phyloP scores from a whole-genome alignment of 1,140 invertebrate species.

The Himalopsyche phryganea region DNA sequence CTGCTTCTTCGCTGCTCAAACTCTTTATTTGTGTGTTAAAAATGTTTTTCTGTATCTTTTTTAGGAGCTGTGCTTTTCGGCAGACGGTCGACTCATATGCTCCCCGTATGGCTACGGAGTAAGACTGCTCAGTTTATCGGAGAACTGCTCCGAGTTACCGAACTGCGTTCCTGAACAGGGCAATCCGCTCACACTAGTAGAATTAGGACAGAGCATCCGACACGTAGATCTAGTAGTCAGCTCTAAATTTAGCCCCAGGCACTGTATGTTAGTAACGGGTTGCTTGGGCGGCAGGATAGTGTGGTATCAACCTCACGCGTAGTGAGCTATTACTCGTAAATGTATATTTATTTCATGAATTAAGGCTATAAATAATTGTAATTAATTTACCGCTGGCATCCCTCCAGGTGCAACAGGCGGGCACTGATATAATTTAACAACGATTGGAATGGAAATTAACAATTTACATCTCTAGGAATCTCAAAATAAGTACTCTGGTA shows the following conservation, averaged over 20 bases:
- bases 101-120: constrained; percentile 86
- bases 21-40: too few relatives aligned
- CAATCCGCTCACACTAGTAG: constrained; percentile 48
- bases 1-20: too few relatives aligned
- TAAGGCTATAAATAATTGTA: too few relatives aligned
- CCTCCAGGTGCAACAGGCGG: too few relatives aligned
- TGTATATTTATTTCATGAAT: too few relatives aligned
- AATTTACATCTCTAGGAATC: too few relatives aligned
- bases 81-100: constrained; percentile 83
- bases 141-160: constrained; percentile 74
- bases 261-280: constrained; percentile 82
- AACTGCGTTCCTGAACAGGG: constrained; percentile 57
- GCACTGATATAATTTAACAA: too few relatives aligned
- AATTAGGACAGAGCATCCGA: constrained; percentile 67
- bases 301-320: constrained; percentile 77
- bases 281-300: constrained; percentile 83
- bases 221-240: constrained; percentile 85
- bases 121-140: constrained; percentile 75
- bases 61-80: constrained; percentile 80
- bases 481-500: too few relatives aligned
- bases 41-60: constrained; percentile 10
- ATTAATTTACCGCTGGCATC: too few relatives aligned
- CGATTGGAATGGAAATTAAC: too few relatives aligned
- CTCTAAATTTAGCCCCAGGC: constrained; percentile 84
- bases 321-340: constrained; percentile 1